phyloP scores from a whole-genome alignment of 2,888 invertebrate species.

The Chymomyza procnemis region DNA sequence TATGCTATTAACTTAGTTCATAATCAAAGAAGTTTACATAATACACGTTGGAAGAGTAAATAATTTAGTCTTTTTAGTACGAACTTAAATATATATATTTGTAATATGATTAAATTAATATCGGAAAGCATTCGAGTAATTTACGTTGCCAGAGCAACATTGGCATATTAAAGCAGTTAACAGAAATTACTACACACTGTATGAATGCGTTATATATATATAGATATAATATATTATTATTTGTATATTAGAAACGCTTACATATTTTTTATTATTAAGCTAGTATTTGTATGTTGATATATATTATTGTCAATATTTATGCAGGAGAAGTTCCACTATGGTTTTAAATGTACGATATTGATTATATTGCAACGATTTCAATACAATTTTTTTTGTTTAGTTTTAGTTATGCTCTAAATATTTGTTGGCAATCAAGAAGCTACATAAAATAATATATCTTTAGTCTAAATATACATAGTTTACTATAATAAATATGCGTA shows the following conservation, averaged over 20 bases:
- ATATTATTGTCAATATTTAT: slow-evolving; percentile 72
- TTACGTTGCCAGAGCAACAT: background rate
- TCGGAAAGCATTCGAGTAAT: slow-evolving; percentile 48
- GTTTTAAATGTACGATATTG: slow-evolving; percentile 38
- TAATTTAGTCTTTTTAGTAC: slow-evolving; percentile 66
- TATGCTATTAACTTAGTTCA: slow-evolving; percentile 49
- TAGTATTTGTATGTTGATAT: slow-evolving; percentile 58
- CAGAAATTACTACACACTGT: slow-evolving; percentile 19
- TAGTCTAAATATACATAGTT: slow-evolving; percentile 7
- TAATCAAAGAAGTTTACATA: slow-evolving; percentile 47
- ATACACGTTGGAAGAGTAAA: slow-evolving; percentile 66
- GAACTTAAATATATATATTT: slow-evolving; percentile 46
- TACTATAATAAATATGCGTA: slow-evolving; percentile 19
- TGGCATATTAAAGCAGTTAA: background rate
- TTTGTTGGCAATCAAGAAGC: slow-evolving; percentile 54
- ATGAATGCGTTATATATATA: slow-evolving; percentile 20
- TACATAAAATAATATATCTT: slow-evolving; percentile 43
- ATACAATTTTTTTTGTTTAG: slow-evolving; percentile 12
- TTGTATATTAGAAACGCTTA: slow-evolving; percentile 55
- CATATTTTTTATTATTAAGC: slow-evolving; percentile 31
- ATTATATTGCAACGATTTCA: slow-evolving; percentile 26
- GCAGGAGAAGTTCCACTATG: slow-evolving; percentile 72
- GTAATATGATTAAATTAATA: slow-evolving; percentile 55
- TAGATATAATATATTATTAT: slow-evolving; percentile 18
- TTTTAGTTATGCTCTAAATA: slow-evolving; percentile 31